Base-by-base conservation (phyloP, 2,797 vertebrate species). In the Protonibea diacanthus region DNA sequence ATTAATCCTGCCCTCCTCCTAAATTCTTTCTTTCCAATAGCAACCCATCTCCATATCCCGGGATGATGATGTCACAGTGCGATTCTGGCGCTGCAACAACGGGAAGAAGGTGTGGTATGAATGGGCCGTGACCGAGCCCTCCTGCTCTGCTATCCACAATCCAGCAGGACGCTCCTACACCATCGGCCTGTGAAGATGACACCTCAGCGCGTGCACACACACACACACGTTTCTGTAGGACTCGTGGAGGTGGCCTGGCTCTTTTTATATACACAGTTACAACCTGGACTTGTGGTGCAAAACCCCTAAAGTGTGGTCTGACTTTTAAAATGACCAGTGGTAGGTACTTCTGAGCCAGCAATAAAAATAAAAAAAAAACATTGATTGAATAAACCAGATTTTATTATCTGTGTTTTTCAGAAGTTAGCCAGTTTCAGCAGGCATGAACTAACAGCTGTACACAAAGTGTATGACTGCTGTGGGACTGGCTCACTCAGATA, bases 101-200 rank as follows among this genome's bases (percentile, higher is more conserved):
- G 95, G 97, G 80, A 97, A 96, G 94, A 98, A 99, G 89, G 97
- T 98, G 67, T 99, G 97, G 97, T 98, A 98, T 11, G 97, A 98
- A 71, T 98, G 97, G 97, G 97, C 97, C 0, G 97, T 98, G 88
- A 97, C 96, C 0, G 95, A 97, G 61, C 96, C 97, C 0, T 87
- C 91, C 64, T 97, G 96, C 86, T 98, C 97, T 0, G 96, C 97
- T 82, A 97, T 98, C 86, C 97, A 98, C 93, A 98, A 98, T 88
- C 96, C 97, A 0, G 95, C 96, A 0, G 97, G 97, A 45, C 96
- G 97, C 74, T 98, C 97, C 57, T 98, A 97, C 87, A 98, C 97
- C 86, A 98, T 98, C 20, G 97, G 97, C 78, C 95, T 96, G 83
- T 95, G 92, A 95, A 71, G 79, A 74, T 0, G 42, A 49, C 5